These are phyloP conservation scores for Astropecten irregularis DNA, from an alignment of 53 echinoderm and acorn worm genomes.

Conservation along the genomic window DNA sequence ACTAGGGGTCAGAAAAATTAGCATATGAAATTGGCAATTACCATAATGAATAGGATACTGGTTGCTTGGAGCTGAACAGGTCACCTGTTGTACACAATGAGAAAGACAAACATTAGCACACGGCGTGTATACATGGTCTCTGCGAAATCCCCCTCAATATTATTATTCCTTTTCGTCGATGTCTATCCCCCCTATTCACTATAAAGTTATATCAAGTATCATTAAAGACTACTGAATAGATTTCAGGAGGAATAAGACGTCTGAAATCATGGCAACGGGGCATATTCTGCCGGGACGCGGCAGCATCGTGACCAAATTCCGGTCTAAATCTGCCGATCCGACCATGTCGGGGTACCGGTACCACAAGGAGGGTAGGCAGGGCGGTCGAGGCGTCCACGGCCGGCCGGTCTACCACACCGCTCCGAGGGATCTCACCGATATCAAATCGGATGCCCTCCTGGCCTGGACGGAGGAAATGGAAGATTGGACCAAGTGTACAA, in stretches of 20 bases:
- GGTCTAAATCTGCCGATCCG: conserved; percentile 95
- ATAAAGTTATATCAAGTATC: conserved; percentile 5
- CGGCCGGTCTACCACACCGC: conserved; percentile 13
- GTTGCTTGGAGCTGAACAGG: conserved; percentile 43
- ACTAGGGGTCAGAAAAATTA: conserved; percentile 36
- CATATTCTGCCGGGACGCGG: conserved; percentile 91
- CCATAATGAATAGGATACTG: neutral
- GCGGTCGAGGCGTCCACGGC: conserved; percentile 24
- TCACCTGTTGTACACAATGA: conserved; percentile 54
- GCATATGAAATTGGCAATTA: conserved; percentile 27
- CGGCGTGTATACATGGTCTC: neutral
- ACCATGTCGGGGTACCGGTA: conserved; percentile 86
- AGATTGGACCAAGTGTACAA: conserved; percentile 73
- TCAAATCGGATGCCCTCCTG: conserved; percentile 65
- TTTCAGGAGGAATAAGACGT: neutral
- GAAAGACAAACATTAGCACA: neutral
- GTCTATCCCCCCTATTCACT: neutral
- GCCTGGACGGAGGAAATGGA: conserved; percentile 86
- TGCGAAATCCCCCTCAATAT: conserved; percentile 7
- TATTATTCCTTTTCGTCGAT: no score
- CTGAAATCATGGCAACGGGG: conserved; percentile 80
- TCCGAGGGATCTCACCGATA: conserved; percentile 59
- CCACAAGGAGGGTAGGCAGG: conserved; percentile 45
- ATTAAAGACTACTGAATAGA: conserved; percentile 21
- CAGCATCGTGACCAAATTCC: conserved; percentile 66